Conservation (phyloP, 2,797 vertebrate species). For the Prionace glauca region DNA sequence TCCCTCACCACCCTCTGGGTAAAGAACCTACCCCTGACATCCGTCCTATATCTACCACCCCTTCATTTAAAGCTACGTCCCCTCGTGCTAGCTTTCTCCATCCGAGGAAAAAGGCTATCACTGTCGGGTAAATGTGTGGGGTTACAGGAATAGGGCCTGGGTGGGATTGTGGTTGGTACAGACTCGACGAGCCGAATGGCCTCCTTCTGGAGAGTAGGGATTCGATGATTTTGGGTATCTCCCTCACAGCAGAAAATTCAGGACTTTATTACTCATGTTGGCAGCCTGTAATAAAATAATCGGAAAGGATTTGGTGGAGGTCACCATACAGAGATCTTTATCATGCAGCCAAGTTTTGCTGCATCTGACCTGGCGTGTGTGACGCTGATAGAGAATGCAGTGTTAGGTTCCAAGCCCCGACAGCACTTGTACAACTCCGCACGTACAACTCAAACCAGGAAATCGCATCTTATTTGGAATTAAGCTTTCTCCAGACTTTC, state of each 20-base stretch:
- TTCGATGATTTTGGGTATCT: background rate
- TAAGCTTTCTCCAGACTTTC: background rate
- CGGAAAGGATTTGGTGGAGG: background rate
- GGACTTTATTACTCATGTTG: background rate
- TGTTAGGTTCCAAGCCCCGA: background rate
- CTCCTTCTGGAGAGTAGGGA: too few relatives aligned
- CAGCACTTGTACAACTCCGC: background rate
- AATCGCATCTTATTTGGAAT: background rate
- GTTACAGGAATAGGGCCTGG: too few relatives aligned
- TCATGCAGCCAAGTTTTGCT: too few relatives aligned
- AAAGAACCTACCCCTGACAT: too few relatives aligned
- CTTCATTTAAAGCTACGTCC: too few relatives aligned
- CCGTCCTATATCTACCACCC: too few relatives aligned
- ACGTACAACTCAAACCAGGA: background rate
- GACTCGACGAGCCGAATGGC: too few relatives aligned
- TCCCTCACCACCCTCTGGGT: too few relatives aligned
- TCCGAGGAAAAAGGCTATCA: too few relatives aligned
- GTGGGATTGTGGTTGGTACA: too few relatives aligned
- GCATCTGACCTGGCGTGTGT: background rate
- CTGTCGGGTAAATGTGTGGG: too few relatives aligned
- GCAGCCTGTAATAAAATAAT: background rate
- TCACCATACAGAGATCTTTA: background rate
- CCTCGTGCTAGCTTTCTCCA: too few relatives aligned
- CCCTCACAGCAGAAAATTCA: background rate
- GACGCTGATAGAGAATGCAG: background rate